Evolutionary conservation across 2,888 invertebrate species (phyloP), one percentile per base, ranked within the genome.

Genomic region (Ptycholaimellus sp.): DNA sequence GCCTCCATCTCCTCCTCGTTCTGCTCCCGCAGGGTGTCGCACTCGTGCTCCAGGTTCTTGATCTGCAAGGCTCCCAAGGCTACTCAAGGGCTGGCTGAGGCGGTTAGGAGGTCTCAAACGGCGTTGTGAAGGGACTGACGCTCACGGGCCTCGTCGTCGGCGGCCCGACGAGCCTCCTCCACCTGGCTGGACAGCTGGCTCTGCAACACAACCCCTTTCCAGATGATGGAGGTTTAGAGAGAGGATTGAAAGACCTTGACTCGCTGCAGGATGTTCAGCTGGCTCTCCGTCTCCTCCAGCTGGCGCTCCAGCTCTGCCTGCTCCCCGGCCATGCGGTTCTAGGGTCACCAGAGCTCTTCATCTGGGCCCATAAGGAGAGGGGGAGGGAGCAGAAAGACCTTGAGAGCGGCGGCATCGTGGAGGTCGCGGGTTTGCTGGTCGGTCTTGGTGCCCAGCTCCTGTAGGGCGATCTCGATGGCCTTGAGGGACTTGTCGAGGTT

Each of bases 1-100:
- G 80, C 83, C 67, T 96, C 93, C 49, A 83, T 81, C 67, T 96
- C 93, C 65, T 99, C 96, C 63, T 96, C 96, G 50, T 90, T 76
- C 68, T 87, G 85, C 68, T 96, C 96, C 60, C 90, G 80, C 64
- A 90, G 76, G 70, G 81, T 81, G 70, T 96, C 93, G 65, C 90
- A 69, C 66, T 96, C 96, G 71, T 87, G 82, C 66, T 83, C 85
- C 68, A 90, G 69, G 71, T 90, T 93, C 66, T 90, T 82, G 77
- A 85, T 82, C 69, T 93, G 93, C 66, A 58, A 54, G 47, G 57
- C 57, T 35, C n/a, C n/a, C n/a, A n/a, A n/a, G n/a, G n/a, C n/a
- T n/a, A n/a, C n/a, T n/a, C n/a, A n/a, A n/a, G n/a, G n/a, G n/a
- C n/a, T n/a, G n/a, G n/a, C n/a, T n/a, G n/a, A n/a, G n/a, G n/a